These are phyloP conservation scores for Euglossa dilemma DNA, from an alignment of 1,140 invertebrate genomes.

Conservation along the genomic window DNA sequence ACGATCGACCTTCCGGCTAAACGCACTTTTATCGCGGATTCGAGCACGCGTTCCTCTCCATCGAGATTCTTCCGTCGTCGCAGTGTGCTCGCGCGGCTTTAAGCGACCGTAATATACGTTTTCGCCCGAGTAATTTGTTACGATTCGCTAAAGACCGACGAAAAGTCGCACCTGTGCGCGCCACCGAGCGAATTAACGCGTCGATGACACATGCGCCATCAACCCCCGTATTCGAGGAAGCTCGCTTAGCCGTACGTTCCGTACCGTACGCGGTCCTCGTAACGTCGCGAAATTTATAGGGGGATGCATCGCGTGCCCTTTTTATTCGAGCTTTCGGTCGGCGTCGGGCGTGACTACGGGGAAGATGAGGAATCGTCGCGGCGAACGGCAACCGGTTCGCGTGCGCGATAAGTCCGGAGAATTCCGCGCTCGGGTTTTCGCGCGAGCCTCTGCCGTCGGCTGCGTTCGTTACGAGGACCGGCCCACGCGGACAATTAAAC, in stretches of 20 bases:
- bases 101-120: neutral
- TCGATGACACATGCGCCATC: constrained; percentile 40
- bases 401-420: neutral
- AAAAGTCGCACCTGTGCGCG: constrained; percentile 52
- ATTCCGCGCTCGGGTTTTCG: neutral
- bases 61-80: neutral
- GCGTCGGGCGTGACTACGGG: neutral
- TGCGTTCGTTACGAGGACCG: constrained; percentile 57
- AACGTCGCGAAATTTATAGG: constrained; percentile 33
- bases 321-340: neutral
- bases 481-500: constrained; percentile 57
- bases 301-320: neutral
- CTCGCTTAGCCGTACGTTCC: constrained; percentile 34
- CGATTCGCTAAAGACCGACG: constrained; percentile 25
- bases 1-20: neutral
- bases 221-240: constrained; percentile 43
- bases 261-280: neutral
- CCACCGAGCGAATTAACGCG: constrained; percentile 53
- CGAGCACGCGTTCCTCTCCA: neutral
- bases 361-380: neutral
- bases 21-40: neutral
- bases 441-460: neutral
- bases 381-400: neutral
- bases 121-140: constrained; percentile 26
- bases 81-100: neutral